Base-by-base conservation (phyloP, 2,888 invertebrate species). In the Cerastoderma edule region DNA sequence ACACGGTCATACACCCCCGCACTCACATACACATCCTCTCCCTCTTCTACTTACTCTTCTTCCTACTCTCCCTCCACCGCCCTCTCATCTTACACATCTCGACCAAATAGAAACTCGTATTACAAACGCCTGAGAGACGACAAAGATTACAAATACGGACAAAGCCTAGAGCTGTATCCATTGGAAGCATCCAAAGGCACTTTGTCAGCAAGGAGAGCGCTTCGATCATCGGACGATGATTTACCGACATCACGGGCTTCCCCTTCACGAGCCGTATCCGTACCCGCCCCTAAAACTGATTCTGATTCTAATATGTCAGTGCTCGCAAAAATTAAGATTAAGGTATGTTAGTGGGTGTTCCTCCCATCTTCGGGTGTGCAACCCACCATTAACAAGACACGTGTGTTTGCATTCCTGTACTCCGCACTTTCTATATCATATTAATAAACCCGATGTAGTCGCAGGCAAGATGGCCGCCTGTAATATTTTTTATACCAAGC, bases 261-360 rank as follows among this genome's bases (percentile, higher is more conserved):
- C n/a, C n/a, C n/a, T n/a, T 67, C 81, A 10, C 48, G 78, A 28
- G 66, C 80, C n/a, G 30, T 84, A 64, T 80, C 80, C 50, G 53
- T 80, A 48, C 83, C 79, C 68, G 83, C 83, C 48, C 69, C 72
- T 3, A 68, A 68, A 46, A 19, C n/a, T 35, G 84, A 76, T 48
- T 69, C 75, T 54, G 78, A 79, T 54, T 68, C 72, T 67, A 84
- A 78, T 83, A 82, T 88, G 69, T 85, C 88, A 30, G 86, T 87
- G 68, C 80, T 89, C 54, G 88, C 88, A 72, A 89, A 87, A 79
- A 85, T 89, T 80, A 86, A 88, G 72, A 88, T 89, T 83, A 89
- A 89, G 89, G 89, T 89, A 88, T 85, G 60, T 48, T n/a, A 46
- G 68, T n/a, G n/a, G 33, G 22, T 30, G 68, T n/a, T 54, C 32